Conservation (phyloP, 92 coral and sea anemone species). For the Nematostella vectensis region DNA sequence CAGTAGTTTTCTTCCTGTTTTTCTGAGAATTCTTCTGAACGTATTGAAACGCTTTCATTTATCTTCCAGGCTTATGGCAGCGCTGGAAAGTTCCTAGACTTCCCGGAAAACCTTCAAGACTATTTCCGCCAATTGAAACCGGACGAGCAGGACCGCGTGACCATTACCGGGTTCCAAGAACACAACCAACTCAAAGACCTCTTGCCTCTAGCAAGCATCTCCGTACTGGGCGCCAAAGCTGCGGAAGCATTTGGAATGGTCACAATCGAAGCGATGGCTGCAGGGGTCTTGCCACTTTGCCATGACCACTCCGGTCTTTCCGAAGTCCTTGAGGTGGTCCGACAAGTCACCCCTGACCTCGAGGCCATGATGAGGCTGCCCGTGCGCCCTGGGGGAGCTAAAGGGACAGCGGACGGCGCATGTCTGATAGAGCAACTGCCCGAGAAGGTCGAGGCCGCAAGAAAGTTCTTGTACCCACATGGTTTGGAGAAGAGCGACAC, state of each 20-base stretch:
- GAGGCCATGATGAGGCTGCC: conserved; percentile 54
- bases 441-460: conserved; percentile 44
- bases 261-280: conserved; percentile 79
- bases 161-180: conserved; percentile 70
- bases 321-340: conserved; percentile 62
- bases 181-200: conserved; percentile 72
- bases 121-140: conserved; percentile 60
- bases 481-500: conserved; percentile 45
- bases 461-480: conserved; percentile 57
- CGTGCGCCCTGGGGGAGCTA: conserved; percentile 72
- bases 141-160: conserved; percentile 47
- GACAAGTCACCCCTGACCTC: conserved; percentile 60
- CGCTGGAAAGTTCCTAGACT: conserved; percentile 72
- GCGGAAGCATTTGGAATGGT: conserved; percentile 88
- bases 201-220: conserved; percentile 64
- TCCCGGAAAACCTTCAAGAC: conserved; percentile 48
- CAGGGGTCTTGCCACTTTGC: conserved; percentile 77
- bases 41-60: neutral
- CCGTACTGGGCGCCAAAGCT: conserved; percentile 58
- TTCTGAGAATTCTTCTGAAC: neutral
- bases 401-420: conserved; percentile 76
- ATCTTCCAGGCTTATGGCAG: conserved; percentile 66
- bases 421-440: conserved; percentile 58
- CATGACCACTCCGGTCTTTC: conserved; percentile 67
- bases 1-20: neutral